These are phyloP conservation scores for Macrochelys suwanniensis DNA, from an alignment of 2,797 vertebrate genomes.

Conservation along the genomic window DNA sequence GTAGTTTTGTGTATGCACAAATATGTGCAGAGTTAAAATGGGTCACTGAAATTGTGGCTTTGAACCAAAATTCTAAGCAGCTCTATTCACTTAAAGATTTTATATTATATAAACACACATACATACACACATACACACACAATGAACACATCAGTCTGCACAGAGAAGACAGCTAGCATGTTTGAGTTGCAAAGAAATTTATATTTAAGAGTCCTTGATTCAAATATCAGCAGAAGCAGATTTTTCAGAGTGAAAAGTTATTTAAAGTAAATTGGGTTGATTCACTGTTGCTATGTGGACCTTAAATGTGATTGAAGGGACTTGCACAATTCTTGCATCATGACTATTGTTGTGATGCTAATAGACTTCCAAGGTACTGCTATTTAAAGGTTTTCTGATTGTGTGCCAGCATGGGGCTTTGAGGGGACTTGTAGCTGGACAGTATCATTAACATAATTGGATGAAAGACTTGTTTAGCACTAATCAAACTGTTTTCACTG, in stretches of 20 bases:
- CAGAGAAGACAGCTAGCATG: background rate
- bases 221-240: background rate
- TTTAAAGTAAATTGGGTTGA: background rate
- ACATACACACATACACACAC: too few species aligned
- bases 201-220: background rate
- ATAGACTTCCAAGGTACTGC: background rate
- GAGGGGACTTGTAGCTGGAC: background rate
- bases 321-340: background rate
- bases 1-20: slow-evolving; percentile 44
- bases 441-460: background rate
- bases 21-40: slow-evolving; percentile 20
- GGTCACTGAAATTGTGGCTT: background rate
- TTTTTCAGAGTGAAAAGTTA: background rate
- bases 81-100: background rate
- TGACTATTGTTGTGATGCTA: background rate
- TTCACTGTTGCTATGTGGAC: background rate
- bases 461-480: background rate
- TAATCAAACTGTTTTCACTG: slow-evolving; percentile 18
- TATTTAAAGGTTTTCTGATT: background rate
- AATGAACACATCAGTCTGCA: background rate
- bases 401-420: background rate
- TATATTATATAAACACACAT: background rate
- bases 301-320: background rate
- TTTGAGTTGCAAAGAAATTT: background rate
- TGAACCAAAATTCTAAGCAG: background rate